These are phyloP conservation scores for Euwallacea similis DNA, from an alignment of 1,140 invertebrate species.

Conservation along the genomic window DNA sequence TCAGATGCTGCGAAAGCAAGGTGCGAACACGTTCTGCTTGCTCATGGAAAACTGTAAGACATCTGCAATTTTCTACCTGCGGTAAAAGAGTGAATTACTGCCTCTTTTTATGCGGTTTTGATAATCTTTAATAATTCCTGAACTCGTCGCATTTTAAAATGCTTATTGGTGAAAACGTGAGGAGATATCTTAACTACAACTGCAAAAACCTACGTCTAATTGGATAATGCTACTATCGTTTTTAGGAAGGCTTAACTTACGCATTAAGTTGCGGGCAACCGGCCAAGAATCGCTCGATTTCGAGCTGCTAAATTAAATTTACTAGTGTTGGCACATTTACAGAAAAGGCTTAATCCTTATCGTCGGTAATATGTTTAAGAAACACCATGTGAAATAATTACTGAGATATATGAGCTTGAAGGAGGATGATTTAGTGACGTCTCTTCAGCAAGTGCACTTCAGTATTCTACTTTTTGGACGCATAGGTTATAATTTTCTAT, in stretches of 20 bases:
- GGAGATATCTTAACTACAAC: background rate
- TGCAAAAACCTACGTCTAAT: background rate
- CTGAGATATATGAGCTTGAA: conserved; percentile 16
- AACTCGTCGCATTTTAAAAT: background rate
- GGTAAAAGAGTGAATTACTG: background rate
- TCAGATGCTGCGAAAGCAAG: conserved; percentile 26
- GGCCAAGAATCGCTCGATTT: conserved; percentile 19
- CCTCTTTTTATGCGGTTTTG: background rate
- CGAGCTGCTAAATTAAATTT: conserved; percentile 24
- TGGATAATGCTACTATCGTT: background rate
- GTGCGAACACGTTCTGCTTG: conserved; percentile 24
- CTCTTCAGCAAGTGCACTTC: no score
- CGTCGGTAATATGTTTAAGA: conserved; percentile 29
- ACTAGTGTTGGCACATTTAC: conserved; percentile 32
- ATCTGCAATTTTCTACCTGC: conserved; percentile 12
- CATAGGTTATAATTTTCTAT: no score
- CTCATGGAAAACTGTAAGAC: conserved; percentile 5
- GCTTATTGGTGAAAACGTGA: background rate
- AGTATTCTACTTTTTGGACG: no score
- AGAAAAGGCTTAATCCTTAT: conserved; percentile 31
- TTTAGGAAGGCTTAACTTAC: conserved; percentile 17
- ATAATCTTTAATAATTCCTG: background rate
- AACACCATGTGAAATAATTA: conserved; percentile 19
- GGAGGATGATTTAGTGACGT: conserved; percentile 16
- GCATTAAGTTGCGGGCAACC: conserved; percentile 20